These are phyloP conservation scores for Oscheius sp. DNA, from an alignment of 2,888 invertebrate species.

Conservation along the genomic window DNA sequence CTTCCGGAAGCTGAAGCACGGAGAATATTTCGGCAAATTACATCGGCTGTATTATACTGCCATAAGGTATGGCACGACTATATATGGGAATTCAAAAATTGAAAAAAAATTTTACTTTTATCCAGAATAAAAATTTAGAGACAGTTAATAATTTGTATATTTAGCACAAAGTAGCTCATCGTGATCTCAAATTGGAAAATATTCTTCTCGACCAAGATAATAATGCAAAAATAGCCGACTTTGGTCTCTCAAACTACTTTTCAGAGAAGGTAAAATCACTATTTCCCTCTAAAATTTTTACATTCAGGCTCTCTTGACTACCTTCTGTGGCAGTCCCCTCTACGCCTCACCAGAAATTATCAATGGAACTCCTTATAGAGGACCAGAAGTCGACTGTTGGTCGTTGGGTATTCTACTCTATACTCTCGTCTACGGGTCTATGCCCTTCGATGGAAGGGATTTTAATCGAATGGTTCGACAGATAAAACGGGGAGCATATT, in stretches of 20 bases:
- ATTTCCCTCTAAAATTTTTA: background rate
- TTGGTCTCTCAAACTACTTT: constrained; percentile 94
- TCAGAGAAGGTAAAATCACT: constrained; percentile 49
- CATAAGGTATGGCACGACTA: constrained; percentile 78
- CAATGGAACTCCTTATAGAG: constrained; percentile 77
- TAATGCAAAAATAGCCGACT: constrained; percentile 87
- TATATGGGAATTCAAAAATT: background rate
- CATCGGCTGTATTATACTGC: constrained; percentile 95
- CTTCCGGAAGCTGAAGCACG: constrained; percentile 90
- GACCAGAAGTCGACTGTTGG: constrained; percentile 88
- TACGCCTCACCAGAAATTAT: constrained; percentile 73
- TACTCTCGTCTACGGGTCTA: constrained; percentile 96
- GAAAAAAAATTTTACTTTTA: constrained; percentile 38
- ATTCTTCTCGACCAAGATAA: constrained; percentile 72
- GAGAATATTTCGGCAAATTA: constrained; percentile 92
- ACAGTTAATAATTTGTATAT: too few species aligned
- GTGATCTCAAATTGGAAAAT: constrained; percentile 74
- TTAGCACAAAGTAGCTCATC: constrained; percentile 72
- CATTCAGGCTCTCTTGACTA: constrained; percentile 70
- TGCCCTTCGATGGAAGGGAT: constrained; percentile 96
- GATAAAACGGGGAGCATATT: constrained; percentile 96
- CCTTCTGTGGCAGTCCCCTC: constrained; percentile 74
- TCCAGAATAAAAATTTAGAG: too few species aligned
- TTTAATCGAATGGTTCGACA: constrained; percentile 94
- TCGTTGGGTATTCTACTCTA: constrained; percentile 95